A percentile compares a stretch with the other conserved stretches of the same genome.
These are phyloP conservation scores for Apis laboriosa DNA, from an alignment of 1,140 invertebrate genomes.

Conservation along the genomic window DNA sequence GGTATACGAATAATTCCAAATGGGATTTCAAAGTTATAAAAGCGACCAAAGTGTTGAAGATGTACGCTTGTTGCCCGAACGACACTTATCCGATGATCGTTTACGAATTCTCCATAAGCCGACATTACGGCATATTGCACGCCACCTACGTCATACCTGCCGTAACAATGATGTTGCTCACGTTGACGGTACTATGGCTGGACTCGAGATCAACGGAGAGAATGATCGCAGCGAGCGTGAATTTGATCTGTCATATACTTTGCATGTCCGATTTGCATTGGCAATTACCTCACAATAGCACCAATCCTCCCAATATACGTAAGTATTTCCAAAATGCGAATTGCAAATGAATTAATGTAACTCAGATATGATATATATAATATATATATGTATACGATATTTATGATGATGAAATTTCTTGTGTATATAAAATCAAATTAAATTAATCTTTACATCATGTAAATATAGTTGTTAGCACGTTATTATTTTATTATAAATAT, in stretches of 20 bases:
- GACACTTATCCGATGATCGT: constrained; percentile 79
- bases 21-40: constrained; percentile 73
- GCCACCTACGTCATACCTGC: constrained; percentile 78
- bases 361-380: no score
- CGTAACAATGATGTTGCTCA: constrained; percentile 80
- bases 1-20: constrained; percentile 49
- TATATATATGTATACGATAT: not conserved
- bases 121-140: constrained; percentile 73
- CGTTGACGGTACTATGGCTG: constrained; percentile 78
- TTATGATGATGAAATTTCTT: no score
- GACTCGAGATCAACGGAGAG: constrained; percentile 76
- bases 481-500: no score
- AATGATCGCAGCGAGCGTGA: constrained; percentile 75
- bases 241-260: constrained; percentile 79
- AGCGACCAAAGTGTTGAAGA: constrained; percentile 57
- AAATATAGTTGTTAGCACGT: not conserved
- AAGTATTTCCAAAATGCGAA: constrained; percentile 34
- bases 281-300: constrained; percentile 77
- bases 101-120: constrained; percentile 76
- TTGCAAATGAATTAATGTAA: no score
- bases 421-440: no score
- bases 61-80: constrained; percentile 77
- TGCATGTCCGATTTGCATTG: constrained; percentile 77
- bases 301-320: constrained; percentile 70
- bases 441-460: not conserved